phyloP scores from a whole-genome alignment of 2,888 invertebrate genomes.

The Apamea sordens region DNA sequence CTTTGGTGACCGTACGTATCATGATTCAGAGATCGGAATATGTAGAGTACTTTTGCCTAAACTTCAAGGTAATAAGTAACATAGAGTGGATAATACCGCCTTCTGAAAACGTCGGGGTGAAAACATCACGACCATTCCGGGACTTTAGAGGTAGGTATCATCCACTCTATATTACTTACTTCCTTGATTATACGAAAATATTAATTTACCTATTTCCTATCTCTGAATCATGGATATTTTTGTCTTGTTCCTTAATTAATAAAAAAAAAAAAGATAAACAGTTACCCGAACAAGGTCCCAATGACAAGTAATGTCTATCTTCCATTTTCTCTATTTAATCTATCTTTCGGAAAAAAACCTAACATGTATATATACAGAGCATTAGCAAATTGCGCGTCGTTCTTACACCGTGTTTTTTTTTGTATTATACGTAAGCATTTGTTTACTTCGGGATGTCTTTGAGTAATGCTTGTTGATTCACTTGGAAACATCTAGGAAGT shows the following conservation, averaged over 20 bases:
- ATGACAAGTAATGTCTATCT: too few relatives aligned
- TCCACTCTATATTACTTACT: background rate
- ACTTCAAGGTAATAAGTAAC: too few relatives aligned
- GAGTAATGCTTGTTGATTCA: slow-evolving; percentile 15
- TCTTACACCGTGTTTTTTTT: background rate
- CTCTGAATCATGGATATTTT: background rate
- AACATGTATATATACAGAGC: too few relatives aligned
- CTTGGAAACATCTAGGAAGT: background rate
- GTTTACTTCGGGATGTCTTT: slow-evolving; percentile 3
- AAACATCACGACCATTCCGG: background rate
- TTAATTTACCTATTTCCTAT: background rate
- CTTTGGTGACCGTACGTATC: background rate
- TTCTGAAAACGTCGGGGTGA: background rate
- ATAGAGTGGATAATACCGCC: background rate
- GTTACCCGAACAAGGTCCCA: too few relatives aligned
- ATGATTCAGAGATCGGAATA: background rate
- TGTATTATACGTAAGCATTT: background rate
- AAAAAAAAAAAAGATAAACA: too few relatives aligned
- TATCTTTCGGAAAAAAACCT: too few relatives aligned
- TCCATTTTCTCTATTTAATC: too few relatives aligned
- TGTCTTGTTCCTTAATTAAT: too few relatives aligned
- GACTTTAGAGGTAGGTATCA: background rate
- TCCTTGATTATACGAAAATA: background rate
- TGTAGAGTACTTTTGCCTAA: background rate
- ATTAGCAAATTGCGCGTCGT: background rate